Evolutionary conservation across 2,113 vertebrate species (phyloP).

Genomic region (Theristicus caerulescens): DNA sequence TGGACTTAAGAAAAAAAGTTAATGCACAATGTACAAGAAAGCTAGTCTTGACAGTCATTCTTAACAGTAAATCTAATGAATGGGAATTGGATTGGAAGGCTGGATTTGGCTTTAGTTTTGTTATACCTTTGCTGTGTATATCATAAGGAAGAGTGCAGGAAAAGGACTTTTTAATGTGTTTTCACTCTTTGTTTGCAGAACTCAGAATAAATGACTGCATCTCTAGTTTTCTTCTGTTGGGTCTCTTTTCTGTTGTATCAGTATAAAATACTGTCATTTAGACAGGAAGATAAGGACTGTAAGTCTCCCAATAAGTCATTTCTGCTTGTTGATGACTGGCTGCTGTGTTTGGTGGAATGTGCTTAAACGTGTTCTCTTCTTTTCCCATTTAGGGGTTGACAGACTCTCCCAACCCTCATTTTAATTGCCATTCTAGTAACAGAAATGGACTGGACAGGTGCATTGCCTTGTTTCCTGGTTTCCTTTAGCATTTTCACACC

Average conservation of each 20-base stretch:
- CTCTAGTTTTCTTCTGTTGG: background rate
- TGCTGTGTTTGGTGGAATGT: background rate
- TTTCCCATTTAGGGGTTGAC: background rate
- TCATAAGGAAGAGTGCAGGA: background rate
- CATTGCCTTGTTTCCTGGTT: background rate
- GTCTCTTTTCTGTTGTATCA: background rate
- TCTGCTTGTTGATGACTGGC: background rate
- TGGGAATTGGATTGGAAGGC: background rate
- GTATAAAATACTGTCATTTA: background rate
- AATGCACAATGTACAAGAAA: background rate
- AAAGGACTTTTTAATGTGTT: background rate
- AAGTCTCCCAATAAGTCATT: background rate
- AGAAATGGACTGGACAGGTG: background rate
- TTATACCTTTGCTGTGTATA: background rate
- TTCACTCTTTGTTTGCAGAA: background rate
- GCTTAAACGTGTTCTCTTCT: background rate
- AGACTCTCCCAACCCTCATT: background rate
- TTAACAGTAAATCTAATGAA: conserved; percentile 31
- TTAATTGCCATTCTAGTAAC: background rate
- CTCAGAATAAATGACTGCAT: background rate
- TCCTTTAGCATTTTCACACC: background rate
- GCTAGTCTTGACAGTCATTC: background rate
- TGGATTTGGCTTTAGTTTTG: background rate
- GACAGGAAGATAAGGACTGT: background rate
- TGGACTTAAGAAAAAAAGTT: conserved; percentile 1